Evolutionary conservation across 2,888 invertebrate genomes (phyloP).

Genomic region (Gisinianus flammeolus): DNA sequence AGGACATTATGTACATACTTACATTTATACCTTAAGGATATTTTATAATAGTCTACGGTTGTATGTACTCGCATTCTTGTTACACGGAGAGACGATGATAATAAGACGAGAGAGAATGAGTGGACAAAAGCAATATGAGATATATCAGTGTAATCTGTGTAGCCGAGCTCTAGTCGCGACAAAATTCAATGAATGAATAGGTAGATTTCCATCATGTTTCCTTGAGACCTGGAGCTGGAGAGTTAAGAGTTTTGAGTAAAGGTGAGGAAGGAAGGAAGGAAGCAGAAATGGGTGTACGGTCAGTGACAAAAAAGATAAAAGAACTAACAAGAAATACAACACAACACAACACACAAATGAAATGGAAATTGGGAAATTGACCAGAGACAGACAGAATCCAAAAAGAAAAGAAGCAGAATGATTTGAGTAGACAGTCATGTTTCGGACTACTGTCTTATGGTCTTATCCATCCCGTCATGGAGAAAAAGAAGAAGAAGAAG

Average conservation of each 20-base stretch:
- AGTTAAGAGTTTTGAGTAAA: background rate
- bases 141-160: background rate
- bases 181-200: conserved; percentile 7
- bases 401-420: background rate
- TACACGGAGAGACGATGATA: too few species aligned
- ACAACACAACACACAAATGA: background rate
- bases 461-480: background rate
- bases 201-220: background rate
- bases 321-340: background rate
- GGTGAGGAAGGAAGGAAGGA: conserved; percentile 5
- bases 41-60: too few species aligned
- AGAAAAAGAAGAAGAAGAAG: background rate
- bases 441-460: background rate
- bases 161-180: background rate
- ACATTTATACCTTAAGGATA: too few species aligned
- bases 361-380: background rate
- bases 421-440: background rate
- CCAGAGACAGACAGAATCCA: background rate
- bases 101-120: too few species aligned
- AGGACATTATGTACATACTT: too few species aligned
- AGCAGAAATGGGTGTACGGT: background rate
- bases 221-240: background rate
- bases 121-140: too few species aligned
- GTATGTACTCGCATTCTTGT: too few species aligned
- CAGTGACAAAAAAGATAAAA: background rate